Conservation (phyloP, 2,888 invertebrate genomes). For the Cylindroiulus punctatus region DNA sequence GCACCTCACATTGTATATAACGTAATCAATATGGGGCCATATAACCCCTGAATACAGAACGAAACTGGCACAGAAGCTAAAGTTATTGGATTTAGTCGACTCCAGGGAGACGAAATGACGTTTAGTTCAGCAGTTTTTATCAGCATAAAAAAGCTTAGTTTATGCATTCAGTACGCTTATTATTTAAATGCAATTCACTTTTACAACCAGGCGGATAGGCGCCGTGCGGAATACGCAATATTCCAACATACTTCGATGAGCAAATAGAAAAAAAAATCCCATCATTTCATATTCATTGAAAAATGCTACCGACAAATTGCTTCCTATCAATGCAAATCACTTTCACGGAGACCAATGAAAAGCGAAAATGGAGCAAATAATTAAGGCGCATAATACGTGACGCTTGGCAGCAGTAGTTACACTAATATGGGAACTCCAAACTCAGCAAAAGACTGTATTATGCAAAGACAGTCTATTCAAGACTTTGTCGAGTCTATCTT, state of each 20-base stretch:
- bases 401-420: not conserved
- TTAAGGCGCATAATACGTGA: not conserved
- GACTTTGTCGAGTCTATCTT: too few relatives aligned
- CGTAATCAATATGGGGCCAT: slow-evolving; percentile 26
- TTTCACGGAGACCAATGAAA: not conserved
- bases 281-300: not conserved
- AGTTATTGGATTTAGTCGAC: slow-evolving; percentile 45
- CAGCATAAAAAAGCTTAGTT: slow-evolving; percentile 47
- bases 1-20: slow-evolving; percentile 30
- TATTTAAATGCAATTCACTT: slow-evolving; percentile 47
- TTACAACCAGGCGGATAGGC: slow-evolving; percentile 19
- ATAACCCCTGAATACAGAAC: slow-evolving; percentile 21
- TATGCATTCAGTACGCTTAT: slow-evolving; percentile 40
- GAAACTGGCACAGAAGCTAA: slow-evolving; percentile 5
- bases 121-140: slow-evolving; percentile 47
- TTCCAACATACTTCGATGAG: slow-evolving; percentile 19
- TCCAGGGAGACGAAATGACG: slow-evolving; percentile 40
- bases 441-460: not conserved
- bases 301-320: slow-evolving; percentile 15
- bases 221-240: slow-evolving; percentile 18
- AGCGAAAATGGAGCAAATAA: not conserved
- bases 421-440: not conserved
- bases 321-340: not conserved
- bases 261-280: slow-evolving; percentile 2
- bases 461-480: too few relatives aligned